Percentiles rank a stretch among this genome's conserved stretches.
phyloP scores from a whole-genome alignment of 2,888 invertebrate genomes.

The Melanostoma scalare region DNA sequence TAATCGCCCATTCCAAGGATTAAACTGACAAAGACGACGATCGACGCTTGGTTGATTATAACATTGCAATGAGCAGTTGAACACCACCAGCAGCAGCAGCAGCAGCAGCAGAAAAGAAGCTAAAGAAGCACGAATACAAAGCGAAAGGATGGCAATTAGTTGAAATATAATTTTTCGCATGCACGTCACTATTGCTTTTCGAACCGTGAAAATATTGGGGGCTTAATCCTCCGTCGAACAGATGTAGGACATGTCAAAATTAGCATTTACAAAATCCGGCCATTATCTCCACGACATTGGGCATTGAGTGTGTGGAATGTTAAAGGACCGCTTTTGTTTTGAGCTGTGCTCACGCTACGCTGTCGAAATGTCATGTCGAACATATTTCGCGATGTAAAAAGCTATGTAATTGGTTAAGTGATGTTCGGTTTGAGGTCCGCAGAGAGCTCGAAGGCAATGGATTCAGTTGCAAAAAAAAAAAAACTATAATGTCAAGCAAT shows the following conservation, averaged over 20 bases:
- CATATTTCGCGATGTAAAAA: constrained; percentile 63
- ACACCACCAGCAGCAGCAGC: not conserved
- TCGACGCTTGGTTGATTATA: not conserved
- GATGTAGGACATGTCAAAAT: constrained; percentile 72
- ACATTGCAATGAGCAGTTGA: constrained; percentile 28
- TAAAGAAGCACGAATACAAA: constrained; percentile 27
- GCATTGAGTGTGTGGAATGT: constrained; percentile 35
- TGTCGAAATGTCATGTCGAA: constrained; percentile 32
- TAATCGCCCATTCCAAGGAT: constrained; percentile 65
- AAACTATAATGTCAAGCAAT: too few species aligned
- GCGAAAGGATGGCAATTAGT: constrained; percentile 70
- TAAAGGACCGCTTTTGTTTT: constrained; percentile 37
- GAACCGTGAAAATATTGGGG: constrained; percentile 72
- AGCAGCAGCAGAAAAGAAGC: not conserved
- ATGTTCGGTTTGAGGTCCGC: too few species aligned
- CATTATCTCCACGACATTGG: constrained; percentile 65
- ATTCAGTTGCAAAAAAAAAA: too few species aligned
- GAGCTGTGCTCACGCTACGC: constrained; percentile 41
- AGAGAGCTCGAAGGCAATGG: too few species aligned
- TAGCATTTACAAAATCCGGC: constrained; percentile 69
- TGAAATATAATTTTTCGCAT: constrained; percentile 66
- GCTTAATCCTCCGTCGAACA: constrained; percentile 51
- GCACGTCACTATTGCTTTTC: constrained; percentile 64
- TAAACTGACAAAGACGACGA: constrained; percentile 35
- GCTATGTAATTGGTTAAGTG: not conserved